Evolutionary conservation across 2,888 invertebrate species (phyloP), one percentile per base, ranked within the genome.

Genomic region (Drosophila niveifrons): DNA sequence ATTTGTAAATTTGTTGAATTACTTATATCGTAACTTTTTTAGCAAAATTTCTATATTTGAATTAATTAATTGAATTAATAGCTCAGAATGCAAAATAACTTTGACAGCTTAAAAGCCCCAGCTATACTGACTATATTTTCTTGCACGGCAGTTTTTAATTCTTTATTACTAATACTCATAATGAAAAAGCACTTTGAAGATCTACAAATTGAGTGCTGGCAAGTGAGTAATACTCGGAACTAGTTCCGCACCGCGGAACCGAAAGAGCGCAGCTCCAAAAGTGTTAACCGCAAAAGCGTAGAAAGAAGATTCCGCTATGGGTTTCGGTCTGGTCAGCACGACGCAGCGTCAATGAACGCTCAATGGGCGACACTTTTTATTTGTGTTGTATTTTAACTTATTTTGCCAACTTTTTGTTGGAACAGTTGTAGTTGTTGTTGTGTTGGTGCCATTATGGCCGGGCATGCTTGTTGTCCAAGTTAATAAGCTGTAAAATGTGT

Each of bases 401-500:
- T 67, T 64, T 76, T 46, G 59, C 63, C 48, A 59, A 52, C 53
- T 53, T 72, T 44, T 53, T 61, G 39, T 53, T 39, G 39, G 6
- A 39, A 39, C 13, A 39, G 13, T 39, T 66, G 46, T 56, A 43
- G 18, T 62, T 63, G 63, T 50, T 59, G 51, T 73, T 66, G 53
- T 58, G 1, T 36, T 55, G 53, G 50, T 55, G 51, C 43, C 52
- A 63, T 68, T 67, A 57, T 65, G 48, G 56, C 48, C 56, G 57
- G 59, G 51, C 79, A 67, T 68, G 77, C 78, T 81, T 82, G 73
- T 78, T 84, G 83, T 67, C 65, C 82, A 76, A 82, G 89, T 89
- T 89, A 90, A 88, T 90, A 89, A 90, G 81, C 86, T 86, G 88
- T 82, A 83, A 86, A 89, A 88, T 88, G 81, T 84, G 63, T 90